Evolutionary conservation across 2,113 vertebrate species (phyloP), one percentile per base, ranked within the genome.

Genomic region (Abramis brama): DNA sequence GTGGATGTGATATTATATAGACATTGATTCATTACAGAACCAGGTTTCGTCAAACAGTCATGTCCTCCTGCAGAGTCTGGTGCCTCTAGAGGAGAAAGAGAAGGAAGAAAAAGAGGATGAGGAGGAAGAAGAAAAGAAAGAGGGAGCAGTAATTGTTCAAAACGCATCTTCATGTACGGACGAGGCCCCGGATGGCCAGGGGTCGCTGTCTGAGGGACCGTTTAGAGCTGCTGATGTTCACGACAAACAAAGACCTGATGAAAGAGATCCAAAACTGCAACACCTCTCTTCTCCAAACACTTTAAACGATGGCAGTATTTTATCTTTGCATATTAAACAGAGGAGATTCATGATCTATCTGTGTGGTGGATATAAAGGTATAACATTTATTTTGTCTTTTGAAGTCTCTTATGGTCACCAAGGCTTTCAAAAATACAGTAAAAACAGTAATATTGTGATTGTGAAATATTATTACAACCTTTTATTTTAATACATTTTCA

Each of bases 341-440:
- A 93, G 87, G 66, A 90, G 89, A 62, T 92, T 94, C 55, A 92
- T 92, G 89, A 84, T 94, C 23, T 95, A 93, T 79, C 86, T 95
- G 33, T 94, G 93, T 83, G 93, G 94, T 47, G 91, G 91, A 75
- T 95, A 93, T 81, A 89, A 90, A 94, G 94, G 94, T 95, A 57
- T 57, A 23, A 2, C 9, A 57, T 57, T 9, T 0, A 21, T 57
- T 57, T 19, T 6, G 13, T 11, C 13, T 64, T 27, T 64, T 64
- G 1, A 64, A 64, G 60, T 11, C n/a, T n/a, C 9, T 59, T 59
- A 27, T 62, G 60, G n/a, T 62, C 60, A 12, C n/a, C 60, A n/a
- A 17, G 4, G 15, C 52, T 55, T 6, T 55, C 52, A 55, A 7
- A 55, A 57, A 57, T 21, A 21, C 52, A 55, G 17, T 21, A 2